Evolutionary conservation across 2,113 vertebrate genomes (phyloP).

Genomic region (Nothocercus nigrocapillus): DNA sequence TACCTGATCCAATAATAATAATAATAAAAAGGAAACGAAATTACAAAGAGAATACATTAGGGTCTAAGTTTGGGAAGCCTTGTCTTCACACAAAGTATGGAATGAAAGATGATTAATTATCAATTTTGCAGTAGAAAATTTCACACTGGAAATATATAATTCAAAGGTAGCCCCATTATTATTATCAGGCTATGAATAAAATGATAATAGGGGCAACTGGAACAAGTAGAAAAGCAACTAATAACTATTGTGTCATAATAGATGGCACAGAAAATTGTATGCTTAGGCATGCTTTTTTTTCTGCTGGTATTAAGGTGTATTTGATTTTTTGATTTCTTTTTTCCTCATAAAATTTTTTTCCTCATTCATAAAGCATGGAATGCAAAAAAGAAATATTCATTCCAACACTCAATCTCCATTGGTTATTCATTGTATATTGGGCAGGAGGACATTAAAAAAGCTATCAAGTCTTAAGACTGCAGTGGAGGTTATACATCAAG

Average conservation of each 20-base stretch:
- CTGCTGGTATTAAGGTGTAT: fast-evolving
- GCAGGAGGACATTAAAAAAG: neutral
- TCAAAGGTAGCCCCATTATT: neutral
- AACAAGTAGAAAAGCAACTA: neutral
- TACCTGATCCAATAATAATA: neutral
- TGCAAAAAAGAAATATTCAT: neutral
- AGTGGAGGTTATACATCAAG: neutral
- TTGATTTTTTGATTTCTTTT: neutral
- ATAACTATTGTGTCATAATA: neutral
- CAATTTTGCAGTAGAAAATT: neutral
- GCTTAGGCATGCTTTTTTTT: neutral
- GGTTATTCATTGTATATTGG: neutral
- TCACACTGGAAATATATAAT: neutral
- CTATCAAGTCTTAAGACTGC: neutral
- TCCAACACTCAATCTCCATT: too few relatives aligned
- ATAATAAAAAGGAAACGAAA: neutral
- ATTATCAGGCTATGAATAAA: neutral
- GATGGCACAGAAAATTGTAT: neutral
- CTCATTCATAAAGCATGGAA: neutral
- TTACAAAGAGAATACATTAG: neutral
- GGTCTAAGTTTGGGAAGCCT: neutral
- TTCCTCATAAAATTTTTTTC: too few relatives aligned
- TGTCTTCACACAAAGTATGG: neutral
- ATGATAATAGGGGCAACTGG: too few relatives aligned
- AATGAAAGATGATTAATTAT: neutral